A percentile compares a stretch with the other conserved stretches of the same genome.
These are phyloP conservation scores for Mythimna ferrago DNA, from an alignment of 2,888 invertebrate species.

Conservation along the genomic window DNA sequence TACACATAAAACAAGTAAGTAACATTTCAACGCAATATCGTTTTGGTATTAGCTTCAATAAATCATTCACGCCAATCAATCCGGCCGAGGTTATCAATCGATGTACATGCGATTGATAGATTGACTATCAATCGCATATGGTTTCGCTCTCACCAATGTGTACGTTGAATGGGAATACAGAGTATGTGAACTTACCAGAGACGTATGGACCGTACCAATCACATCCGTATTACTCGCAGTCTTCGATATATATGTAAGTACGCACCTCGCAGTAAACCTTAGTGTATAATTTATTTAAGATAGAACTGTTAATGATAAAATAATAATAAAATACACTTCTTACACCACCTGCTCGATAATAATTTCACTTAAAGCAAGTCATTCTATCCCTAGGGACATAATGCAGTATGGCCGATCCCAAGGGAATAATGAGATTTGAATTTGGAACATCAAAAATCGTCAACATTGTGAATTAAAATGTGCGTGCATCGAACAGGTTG, in stretches of 20 bases:
- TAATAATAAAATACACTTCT: no score
- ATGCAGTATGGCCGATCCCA: no score
- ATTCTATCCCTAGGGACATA: no score
- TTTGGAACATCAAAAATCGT: no score
- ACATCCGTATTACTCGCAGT: background rate
- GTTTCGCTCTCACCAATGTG: conserved; percentile 28
- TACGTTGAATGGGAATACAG: conserved; percentile 4
- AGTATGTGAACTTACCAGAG: background rate
- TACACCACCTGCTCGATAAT: no score
- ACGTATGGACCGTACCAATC: background rate
- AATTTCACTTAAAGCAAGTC: no score
- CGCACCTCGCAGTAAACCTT: no score
- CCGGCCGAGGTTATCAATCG: conserved; percentile 50
- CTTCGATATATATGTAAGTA: no score
- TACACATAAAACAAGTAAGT: conserved; percentile 33
- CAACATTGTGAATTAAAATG: no score
- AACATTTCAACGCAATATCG: conserved; percentile 22
- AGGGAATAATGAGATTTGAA: no score
- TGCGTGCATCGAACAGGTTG: no score
- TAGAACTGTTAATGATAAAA: background rate
- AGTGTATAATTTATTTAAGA: background rate
- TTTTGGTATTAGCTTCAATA: conserved; percentile 32
- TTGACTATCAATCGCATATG: conserved; percentile 48
- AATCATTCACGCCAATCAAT: conserved; percentile 59
- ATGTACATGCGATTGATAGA: conserved; percentile 7